Evolutionary conservation across 30 jellyfish, hydroid and myxozoan species (phyloP).

Genomic region (Aurelia aurita complex sp. Pacific): DNA sequence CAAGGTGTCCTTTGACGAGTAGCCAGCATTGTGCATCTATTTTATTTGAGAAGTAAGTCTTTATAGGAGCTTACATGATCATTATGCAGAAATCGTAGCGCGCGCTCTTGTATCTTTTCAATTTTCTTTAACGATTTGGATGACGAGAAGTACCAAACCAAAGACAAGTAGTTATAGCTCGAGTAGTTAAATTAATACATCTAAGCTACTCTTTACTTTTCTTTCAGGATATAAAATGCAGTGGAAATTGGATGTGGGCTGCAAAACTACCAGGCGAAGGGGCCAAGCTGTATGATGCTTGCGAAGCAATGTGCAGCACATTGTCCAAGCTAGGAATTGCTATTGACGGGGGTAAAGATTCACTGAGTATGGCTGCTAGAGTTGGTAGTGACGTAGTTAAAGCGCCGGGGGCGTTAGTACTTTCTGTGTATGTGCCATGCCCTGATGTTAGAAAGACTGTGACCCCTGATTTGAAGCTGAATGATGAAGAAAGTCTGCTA

Average conservation of each 20-base stretch:
- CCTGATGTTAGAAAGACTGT: constrained; percentile 81
- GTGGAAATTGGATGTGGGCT: constrained; percentile 99
- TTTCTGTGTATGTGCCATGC: constrained; percentile 87
- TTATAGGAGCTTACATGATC: too few species aligned
- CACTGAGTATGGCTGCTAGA: constrained; percentile 93
- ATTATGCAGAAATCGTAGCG: too few species aligned
- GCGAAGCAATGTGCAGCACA: constrained; percentile 76
- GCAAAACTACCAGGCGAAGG: constrained; percentile 92
- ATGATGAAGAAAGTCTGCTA: constrained; percentile 34
- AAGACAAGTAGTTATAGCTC: too few species aligned
- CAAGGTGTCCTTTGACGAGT: too few species aligned
- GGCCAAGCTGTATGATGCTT: constrained; percentile 78
- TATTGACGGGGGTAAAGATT: constrained; percentile 91
- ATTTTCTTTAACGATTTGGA: too few species aligned
- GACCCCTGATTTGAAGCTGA: constrained; percentile 78
- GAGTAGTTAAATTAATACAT: too few species aligned
- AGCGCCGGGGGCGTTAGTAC: constrained; percentile 87
- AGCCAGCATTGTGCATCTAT: too few species aligned
- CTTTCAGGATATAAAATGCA: constrained; percentile 83
- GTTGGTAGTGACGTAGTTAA: constrained; percentile 81
- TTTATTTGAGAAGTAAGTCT: too few species aligned
- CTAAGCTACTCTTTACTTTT: neutral
- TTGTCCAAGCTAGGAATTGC: constrained; percentile 79
- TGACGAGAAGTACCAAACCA: too few species aligned
- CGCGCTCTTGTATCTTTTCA: too few species aligned